Evolutionary conservation across 2,888 invertebrate genomes (phyloP), one percentile per base, ranked within the genome.

Genomic region (Pteria penguin): DNA sequence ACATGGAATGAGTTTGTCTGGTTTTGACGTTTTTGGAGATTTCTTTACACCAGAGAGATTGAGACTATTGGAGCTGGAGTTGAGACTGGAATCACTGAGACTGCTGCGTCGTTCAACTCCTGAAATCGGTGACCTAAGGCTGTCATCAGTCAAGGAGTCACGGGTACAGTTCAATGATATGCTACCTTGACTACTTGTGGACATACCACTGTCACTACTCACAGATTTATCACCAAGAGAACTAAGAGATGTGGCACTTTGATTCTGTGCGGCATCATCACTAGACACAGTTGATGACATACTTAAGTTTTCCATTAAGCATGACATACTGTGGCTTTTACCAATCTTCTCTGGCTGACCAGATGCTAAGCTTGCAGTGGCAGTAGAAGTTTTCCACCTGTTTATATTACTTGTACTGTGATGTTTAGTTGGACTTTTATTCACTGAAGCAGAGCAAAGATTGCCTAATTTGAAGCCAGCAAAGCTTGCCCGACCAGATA

Each of bases 1-100:
- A 8, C 83, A 76, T 61, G 85, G 85, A 66, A 85, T 85, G 24
- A 83, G 69, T 78, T 84, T 84, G 54, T 84, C 84, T 62, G 84
- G 82, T 71, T 81, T 84, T 24, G 79, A 77, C 27, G 82, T 54
- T 27, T 75, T 65, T 45, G 79, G 75, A 8, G 81, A 77, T 45
- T 82, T 81, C 73, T 82, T 83, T 45, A 52, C 52, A n/a, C 52
- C 45, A 27, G 26, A 26, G n/a, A 5, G 5, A 45, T 45, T 45
- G 8, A 45, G 18, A 18, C 45, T 45, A 45, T 18, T 45, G 24
- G 65, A 36, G 36, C 22, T 24, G 8, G 65, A 65, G 18, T 60
- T 22, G 26, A 24, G 24, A n/a, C 45, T 45, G 18, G 45, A 14
- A 45, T 45, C 45, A 45, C 45, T 45, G 18, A 45, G 18, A 18